Conservation (phyloP, 2,888 invertebrate species). For the Sussaba pulchella region DNA sequence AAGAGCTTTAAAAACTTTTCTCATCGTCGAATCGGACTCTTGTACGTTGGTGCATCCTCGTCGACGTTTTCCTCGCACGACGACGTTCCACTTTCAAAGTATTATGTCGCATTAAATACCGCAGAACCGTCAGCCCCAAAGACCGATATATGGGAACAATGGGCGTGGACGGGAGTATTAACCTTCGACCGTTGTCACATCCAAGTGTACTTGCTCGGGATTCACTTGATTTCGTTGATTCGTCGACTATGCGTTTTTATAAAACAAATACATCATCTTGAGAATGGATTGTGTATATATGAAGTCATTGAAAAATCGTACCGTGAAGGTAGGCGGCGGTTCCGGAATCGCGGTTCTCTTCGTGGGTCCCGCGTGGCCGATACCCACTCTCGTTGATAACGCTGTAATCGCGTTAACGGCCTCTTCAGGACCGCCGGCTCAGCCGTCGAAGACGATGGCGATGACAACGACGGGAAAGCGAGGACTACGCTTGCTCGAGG, state of each 20-base stretch:
- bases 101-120: slow-evolving; percentile 64
- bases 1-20: slow-evolving; percentile 77
- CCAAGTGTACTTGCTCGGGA: slow-evolving; percentile 25
- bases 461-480: slow-evolving; percentile 21
- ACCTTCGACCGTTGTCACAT: too few relatives aligned
- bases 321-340: neutral
- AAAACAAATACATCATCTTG: neutral
- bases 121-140: slow-evolving; percentile 42
- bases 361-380: slow-evolving; percentile 30
- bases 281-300: slow-evolving; percentile 5
- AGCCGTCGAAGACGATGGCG: slow-evolving; percentile 26
- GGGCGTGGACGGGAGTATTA: neutral
- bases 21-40: slow-evolving; percentile 66
- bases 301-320: neutral
- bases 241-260: slow-evolving; percentile 2
- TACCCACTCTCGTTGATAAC: slow-evolving; percentile 39
- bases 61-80: slow-evolving; percentile 38
- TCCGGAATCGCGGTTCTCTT: slow-evolving; percentile 7
- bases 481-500: slow-evolving; percentile 17
- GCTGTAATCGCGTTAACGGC: slow-evolving; percentile 51
- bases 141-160: neutral
- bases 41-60: slow-evolving; percentile 24
- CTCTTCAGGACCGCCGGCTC: slow-evolving; percentile 47
- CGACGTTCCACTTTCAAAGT: slow-evolving; percentile 43
- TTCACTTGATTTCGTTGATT: slow-evolving; percentile 25